Base-by-base conservation (phyloP, 2,797 vertebrate species). In the Peromyscus attwateri region DNA sequence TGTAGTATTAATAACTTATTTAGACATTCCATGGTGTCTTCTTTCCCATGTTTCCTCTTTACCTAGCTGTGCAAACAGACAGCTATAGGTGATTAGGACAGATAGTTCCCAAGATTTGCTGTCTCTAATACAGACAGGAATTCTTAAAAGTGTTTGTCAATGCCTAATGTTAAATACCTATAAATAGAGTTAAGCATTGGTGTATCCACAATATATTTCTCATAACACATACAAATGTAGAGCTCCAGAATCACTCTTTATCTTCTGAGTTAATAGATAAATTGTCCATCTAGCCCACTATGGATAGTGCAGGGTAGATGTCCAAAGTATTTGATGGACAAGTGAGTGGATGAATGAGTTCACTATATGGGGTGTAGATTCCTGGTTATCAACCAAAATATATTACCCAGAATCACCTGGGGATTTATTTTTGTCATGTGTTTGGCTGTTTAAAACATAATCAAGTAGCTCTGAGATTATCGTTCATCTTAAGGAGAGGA, bases 281-380 rank as follows among this genome's bases (percentile, higher is more conserved):
- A 87, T 84, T 93, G 68, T 8, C 60, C 43, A 73, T 70, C n/a
- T 55, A 93, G 25, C 37, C 60, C 37, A 37, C 4, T 68, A 12
- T 12, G 55, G 43, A 10, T 27, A 87, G n/a, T 31, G 34, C 4
- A 23, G 29, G 23, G 46, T 40, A 83, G 31, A 96, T 73, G 62
- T n/a, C 81, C 52, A 85, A 87, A 95, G 46, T 62, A 82, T 68
- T 34, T 93, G 71, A 73, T 70, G 17, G 23, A 43, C 92, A 62
- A 80, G 76, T 91, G n/a, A 80, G 27, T 80, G 84, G 95, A 83
- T 71, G 21, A 94, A 94, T 91, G 52, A 95, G 85, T 80, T 94
- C 60, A 77, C 77, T 91, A 55, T 62, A 27, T 87, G 73, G 64
- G 68, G 31, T 64, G 80, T 23, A 80, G 62, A 92, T 62, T 73